A percentile compares a stretch with the other conserved stretches of the same genome.
Evolutionary conservation across 2,113 vertebrate genomes (phyloP).

Genomic region (Hippocampus mohnikei): DNA sequence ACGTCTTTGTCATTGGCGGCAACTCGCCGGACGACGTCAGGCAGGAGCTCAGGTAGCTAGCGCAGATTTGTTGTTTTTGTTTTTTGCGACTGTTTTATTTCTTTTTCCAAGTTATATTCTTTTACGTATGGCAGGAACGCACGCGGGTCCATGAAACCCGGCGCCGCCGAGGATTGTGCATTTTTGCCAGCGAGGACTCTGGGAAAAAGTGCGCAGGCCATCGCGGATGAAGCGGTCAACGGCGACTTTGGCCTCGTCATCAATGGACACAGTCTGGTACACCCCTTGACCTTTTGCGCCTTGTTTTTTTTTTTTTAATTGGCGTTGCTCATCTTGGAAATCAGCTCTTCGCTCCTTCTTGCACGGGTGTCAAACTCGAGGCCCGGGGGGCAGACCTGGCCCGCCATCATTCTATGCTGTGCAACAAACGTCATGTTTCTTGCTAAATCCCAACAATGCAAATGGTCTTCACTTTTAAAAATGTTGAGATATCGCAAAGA

Average conservation of each 20-base stretch:
- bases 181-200: conserved; percentile 48
- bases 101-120: too few species aligned
- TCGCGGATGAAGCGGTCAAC: conserved; percentile 76
- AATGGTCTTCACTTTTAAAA: too few species aligned
- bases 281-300: background rate
- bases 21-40: conserved; percentile 71
- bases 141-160: conserved; percentile 77
- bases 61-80: background rate
- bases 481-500: too few species aligned
- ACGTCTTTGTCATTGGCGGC: conserved; percentile 80
- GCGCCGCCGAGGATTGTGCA: conserved; percentile 53
- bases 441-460: too few species aligned
- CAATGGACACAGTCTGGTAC: conserved; percentile 90
- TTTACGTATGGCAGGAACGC: conserved; percentile 70
- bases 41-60: conserved; percentile 83
- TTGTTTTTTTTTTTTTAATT: background rate
- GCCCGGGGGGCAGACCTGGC: too few species aligned
- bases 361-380: too few species aligned
- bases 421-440: too few species aligned
- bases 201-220: conserved; percentile 47
- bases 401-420: too few species aligned
- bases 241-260: conserved; percentile 88
- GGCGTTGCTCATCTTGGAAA: background rate
- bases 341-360: background rate
- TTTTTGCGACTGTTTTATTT: background rate